Evolutionary conservation across 1,140 invertebrate species (phyloP).

Genomic region (Ephestia elutella): DNA sequence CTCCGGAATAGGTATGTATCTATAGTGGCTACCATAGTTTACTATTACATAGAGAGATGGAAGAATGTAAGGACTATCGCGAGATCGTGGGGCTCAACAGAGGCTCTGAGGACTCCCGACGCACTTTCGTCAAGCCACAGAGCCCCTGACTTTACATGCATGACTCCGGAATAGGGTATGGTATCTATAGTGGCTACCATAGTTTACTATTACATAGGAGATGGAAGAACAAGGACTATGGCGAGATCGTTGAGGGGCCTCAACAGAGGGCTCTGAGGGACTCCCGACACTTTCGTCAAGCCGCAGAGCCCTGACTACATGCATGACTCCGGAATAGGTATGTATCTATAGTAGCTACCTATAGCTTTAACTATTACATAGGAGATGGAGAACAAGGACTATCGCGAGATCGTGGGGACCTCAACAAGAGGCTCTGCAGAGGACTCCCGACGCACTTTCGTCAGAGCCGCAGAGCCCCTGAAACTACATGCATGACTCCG

Average conservation of each 20-base stretch:
- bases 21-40: too few relatives aligned
- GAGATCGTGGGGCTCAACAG: constrained; percentile 62
- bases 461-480: constrained; percentile 66
- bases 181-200: constrained; percentile 14
- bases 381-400: constrained; percentile 65
- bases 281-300: constrained; percentile 60
- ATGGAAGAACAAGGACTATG: constrained; percentile 65
- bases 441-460: constrained; percentile 59
- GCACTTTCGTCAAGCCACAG: constrained; percentile 62
- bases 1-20: constrained; percentile 66
- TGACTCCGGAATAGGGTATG: constrained; percentile 72
- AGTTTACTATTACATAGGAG: too few relatives aligned
- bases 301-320: constrained; percentile 70
- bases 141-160: constrained; percentile 72
- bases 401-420: constrained; percentile 60
- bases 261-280: constrained; percentile 65
- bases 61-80: constrained; percentile 62
- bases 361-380: too few relatives aligned
- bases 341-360: constrained; percentile 17
- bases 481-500: constrained; percentile 73
- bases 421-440: constrained; percentile 62
- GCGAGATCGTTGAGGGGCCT: constrained; percentile 61
- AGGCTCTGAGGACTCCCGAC: constrained; percentile 61
- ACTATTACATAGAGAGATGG: too few relatives aligned
- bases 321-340: constrained; percentile 73